Conservation (phyloP, 2,888 invertebrate genomes). For the Drosophila bunnanda region DNA sequence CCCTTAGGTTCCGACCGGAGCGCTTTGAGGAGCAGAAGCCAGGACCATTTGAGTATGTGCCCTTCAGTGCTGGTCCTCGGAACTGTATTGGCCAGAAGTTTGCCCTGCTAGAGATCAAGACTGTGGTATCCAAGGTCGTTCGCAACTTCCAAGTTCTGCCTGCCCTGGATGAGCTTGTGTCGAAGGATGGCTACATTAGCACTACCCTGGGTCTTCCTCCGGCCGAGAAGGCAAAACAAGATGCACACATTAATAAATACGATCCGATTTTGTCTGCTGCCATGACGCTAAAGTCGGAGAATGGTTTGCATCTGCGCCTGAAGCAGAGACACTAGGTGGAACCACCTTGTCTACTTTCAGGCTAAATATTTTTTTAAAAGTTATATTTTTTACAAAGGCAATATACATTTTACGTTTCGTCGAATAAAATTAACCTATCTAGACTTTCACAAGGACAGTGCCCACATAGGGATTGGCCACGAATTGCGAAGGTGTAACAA, state of each 20-base stretch:
- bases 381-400: neutral
- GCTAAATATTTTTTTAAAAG: neutral
- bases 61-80: conserved; percentile 88
- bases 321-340: conserved; percentile 54
- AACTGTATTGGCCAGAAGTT: conserved; percentile 87
- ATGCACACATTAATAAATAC: conserved; percentile 70
- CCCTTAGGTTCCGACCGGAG: conserved; percentile 85
- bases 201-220: conserved; percentile 60
- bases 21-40: conserved; percentile 84
- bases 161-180: conserved; percentile 73
- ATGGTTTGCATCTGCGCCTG: conserved; percentile 85
- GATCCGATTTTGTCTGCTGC: conserved; percentile 85
- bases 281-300: conserved; percentile 85
- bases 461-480: conserved; percentile 78
- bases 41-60: conserved; percentile 86
- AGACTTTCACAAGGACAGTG: conserved; percentile 77
- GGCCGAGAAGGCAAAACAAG: conserved; percentile 43
- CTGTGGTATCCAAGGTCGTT: conserved; percentile 85
- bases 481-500: conserved; percentile 68
- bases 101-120: conserved; percentile 86
- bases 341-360: neutral
- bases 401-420: neutral
- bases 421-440: conserved; percentile 9
- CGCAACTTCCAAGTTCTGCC: conserved; percentile 85
- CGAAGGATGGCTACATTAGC: conserved; percentile 69